Conservation (phyloP, 2,888 invertebrate genomes). For the Fragum whitleyi region DNA sequence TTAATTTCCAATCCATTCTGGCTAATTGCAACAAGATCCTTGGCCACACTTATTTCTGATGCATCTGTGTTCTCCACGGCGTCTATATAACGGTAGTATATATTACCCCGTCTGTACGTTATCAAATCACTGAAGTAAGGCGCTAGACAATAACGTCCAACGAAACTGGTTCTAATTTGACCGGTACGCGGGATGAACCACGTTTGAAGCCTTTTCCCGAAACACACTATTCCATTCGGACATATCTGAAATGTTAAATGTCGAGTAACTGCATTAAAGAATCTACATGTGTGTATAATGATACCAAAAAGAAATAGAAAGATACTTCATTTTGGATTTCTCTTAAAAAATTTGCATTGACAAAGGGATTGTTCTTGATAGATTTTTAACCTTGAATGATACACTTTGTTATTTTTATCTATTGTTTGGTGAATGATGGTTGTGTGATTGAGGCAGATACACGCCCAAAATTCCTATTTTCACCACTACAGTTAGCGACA, state of each 20-base stretch:
- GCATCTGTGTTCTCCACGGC: neutral
- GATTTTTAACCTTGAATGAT: too few species aligned
- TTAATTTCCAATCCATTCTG: neutral
- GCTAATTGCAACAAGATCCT: neutral
- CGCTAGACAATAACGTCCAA: constrained; percentile 11
- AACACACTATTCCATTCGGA: constrained; percentile 14
- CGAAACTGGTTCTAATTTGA: neutral
- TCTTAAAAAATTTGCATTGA: too few species aligned
- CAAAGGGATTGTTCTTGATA: too few species aligned
- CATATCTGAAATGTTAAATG: constrained; percentile 5
- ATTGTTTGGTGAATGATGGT: too few species aligned
- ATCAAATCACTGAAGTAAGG: constrained; percentile 13
- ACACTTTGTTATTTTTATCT: too few species aligned
- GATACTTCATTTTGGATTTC: too few species aligned
- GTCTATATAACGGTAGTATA: constrained; percentile 17
- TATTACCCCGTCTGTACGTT: neutral
- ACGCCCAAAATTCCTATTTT: too few species aligned
- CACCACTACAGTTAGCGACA: too few species aligned
- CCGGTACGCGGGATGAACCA: constrained; percentile 3
- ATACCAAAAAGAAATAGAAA: too few species aligned
- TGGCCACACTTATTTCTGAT: neutral
- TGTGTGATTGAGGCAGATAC: too few species aligned
- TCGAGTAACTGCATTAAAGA: neutral
- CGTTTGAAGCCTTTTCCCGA: neutral
- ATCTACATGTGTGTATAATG: neutral